Evolutionary conservation across 2,888 invertebrate genomes (phyloP).

Genomic region (Cacoxenus indagator): DNA sequence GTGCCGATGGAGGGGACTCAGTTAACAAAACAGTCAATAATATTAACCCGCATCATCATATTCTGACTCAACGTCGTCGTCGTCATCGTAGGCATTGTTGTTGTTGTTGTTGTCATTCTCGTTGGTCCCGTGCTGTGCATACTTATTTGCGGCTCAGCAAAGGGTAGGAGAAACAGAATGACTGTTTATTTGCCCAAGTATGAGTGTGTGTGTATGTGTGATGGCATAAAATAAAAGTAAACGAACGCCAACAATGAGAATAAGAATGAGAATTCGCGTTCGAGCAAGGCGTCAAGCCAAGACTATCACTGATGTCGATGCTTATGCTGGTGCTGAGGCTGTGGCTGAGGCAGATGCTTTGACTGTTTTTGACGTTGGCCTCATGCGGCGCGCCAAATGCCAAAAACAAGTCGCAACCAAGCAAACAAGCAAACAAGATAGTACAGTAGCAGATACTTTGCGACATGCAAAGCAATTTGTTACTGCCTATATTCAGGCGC

Average conservation of each 20-base stretch:
- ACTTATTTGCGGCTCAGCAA: slow-evolving; percentile 57
- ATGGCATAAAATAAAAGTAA: slow-evolving; percentile 61
- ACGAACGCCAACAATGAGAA: slow-evolving; percentile 61
- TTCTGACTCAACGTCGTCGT: slow-evolving; percentile 33
- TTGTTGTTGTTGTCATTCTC: background rate
- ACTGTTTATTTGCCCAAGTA: background rate
- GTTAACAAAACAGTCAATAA: slow-evolving; percentile 55
- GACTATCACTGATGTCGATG: slow-evolving; percentile 31
- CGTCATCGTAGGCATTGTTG: slow-evolving; percentile 21
- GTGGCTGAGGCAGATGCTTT: background rate
- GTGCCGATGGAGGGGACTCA: background rate
- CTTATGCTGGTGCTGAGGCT: slow-evolving; percentile 22
- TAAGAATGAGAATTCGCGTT: slow-evolving; percentile 48
- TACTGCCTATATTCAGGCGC: background rate
- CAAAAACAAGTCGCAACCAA: slow-evolving; percentile 37
- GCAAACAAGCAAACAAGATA: background rate
- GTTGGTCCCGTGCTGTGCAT: slow-evolving; percentile 56
- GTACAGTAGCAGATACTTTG: slow-evolving; percentile 4
- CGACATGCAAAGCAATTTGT: slow-evolving; percentile 45
- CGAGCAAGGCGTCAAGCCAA: slow-evolving; percentile 51
- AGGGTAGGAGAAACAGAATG: slow-evolving; percentile 5
- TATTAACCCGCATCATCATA: slow-evolving; percentile 47
- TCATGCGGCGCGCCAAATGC: slow-evolving; percentile 51
- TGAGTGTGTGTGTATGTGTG: background rate
- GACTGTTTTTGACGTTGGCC: slow-evolving; percentile 33